Evolutionary conservation across 2,888 invertebrate genomes (phyloP), one percentile per base, ranked within the genome.

Genomic region (Junonia oenone): DNA sequence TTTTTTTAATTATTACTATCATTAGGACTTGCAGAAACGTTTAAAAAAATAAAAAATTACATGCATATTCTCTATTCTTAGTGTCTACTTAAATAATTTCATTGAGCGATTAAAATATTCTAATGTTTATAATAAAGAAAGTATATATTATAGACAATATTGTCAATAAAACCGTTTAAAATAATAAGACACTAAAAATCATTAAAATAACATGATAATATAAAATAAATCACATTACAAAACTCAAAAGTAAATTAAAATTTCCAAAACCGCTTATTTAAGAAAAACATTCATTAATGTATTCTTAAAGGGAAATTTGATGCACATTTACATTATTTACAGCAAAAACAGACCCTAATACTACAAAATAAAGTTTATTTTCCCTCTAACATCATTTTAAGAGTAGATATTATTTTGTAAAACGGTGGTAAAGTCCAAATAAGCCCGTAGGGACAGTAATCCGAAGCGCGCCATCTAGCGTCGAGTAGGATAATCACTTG

Each of bases 381-480:
- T 43, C 22, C 22, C 6, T 43, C 8, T 0, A 26, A 3, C 2
- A 22, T 0, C n/a, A 13, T n/a, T 22, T 2, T 15, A 22, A 26
- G 38, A 22, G 22, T 43, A n/a, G n/a, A n/a, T n/a, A 43, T 43
- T 43, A 43, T 43, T 43, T 43, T 43, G 43, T 43, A 43, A 43
- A 50, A 51, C 33, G 50, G 49, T 55, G 45, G 38, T 55, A 55
- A 55, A 58, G 49, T 52, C 62, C 26, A 54, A 77, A 74, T 72
- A 78, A 75, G 73, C 69, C 80, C 70, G 73, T 43, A 62, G 59
- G 69, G 78, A 75, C 72, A 66, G 74, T 78, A 78, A 81, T 76
- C 78, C 71, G 75, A 73, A 72, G 71, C 69, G 66, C 76, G 81
- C 78, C 81, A 83, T 83, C 83, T 81, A 77, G 68, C 73, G 78